Base-by-base conservation (phyloP, 1,140 invertebrate species). In the Pogonognathellus flavescens region DNA sequence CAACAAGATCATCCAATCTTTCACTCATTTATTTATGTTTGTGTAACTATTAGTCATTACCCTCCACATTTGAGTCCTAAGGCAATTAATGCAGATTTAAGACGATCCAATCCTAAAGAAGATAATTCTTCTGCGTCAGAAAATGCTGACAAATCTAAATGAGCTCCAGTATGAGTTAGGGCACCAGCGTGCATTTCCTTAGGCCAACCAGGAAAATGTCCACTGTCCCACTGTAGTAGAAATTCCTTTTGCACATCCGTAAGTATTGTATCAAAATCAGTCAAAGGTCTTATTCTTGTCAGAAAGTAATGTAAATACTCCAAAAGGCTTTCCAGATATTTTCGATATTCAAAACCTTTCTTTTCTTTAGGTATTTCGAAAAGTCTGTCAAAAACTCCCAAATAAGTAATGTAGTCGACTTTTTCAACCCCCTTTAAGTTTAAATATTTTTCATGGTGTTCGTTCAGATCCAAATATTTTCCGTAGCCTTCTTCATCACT, bases 401-500 rank as follows among this genome's bases (percentile, higher is more conserved):
- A 90, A 90, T 99, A 99, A 0, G 95, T 95, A 25, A 99, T 97
- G 90, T 99, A 99, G 91, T 99, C 98, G 20, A 97, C 93, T 93
- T 97, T 98, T 93, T 98, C 97, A 87, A 99, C 95, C 49, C 97
- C 98, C 91, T 99, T 99, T 14, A 99, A 92, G 91, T 99, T 99
- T 7, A 99, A 94, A 90, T 96, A 99, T 89, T 96, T 97, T 89
- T 97, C 96, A 91, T 97, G 99, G 90, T 97, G 97, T 91, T 98
- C 95, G 91, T 99, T 97, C n/a, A 99, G 93, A 93, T 99, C 99
- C 41, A 99, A 92, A 92, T 98, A 99, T 91, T 98, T 98, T 16
- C 99, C 99, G 92, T 99, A 99, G 14, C 98, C 98, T 92, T 99
- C 99, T 92, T 99, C 99, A 91, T 99, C 99, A n/a, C 97, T 97